Conservation (phyloP, 2,797 vertebrate genomes). For the Chloroceryle inda region DNA sequence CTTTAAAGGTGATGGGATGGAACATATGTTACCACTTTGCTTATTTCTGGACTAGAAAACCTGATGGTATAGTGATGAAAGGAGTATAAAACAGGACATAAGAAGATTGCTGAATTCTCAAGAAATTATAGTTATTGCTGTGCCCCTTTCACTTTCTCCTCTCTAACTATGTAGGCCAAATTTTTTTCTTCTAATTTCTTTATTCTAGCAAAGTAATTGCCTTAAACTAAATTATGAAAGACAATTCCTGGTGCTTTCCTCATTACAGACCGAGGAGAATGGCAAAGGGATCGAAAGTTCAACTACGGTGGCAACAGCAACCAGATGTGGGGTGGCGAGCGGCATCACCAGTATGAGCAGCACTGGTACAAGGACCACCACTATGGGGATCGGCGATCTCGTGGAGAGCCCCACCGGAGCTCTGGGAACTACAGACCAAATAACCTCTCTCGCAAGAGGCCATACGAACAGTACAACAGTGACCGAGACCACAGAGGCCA, state of each 20-base stretch:
- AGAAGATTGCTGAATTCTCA: background rate
- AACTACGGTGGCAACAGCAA: conserved; percentile 90
- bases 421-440: conserved; percentile 91
- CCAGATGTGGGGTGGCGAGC: conserved; percentile 92
- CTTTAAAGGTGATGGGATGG: background rate
- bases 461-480: conserved; percentile 93
- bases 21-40: background rate
- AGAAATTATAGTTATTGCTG: too few relatives aligned
- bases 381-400: conserved; percentile 90
- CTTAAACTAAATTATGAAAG: background rate
- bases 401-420: conserved; percentile 90
- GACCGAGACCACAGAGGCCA: conserved; percentile 94
- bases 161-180: too few relatives aligned
- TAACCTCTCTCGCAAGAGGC: conserved; percentile 90
- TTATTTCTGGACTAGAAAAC: background rate
- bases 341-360: conserved; percentile 92
- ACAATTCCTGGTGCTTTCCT: background rate
- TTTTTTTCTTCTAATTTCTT: too few relatives aligned
- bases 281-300: conserved; percentile 96
- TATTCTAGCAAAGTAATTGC: background rate
- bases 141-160: too few relatives aligned
- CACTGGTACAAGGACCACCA: conserved; percentile 97
- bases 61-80: background rate
- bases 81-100: background rate
- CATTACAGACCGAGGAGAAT: conserved; percentile 91